Evolutionary conservation across 2,888 invertebrate species (phyloP), one percentile per base, ranked within the genome.

Genomic region (Choristoneura rosaceana): DNA sequence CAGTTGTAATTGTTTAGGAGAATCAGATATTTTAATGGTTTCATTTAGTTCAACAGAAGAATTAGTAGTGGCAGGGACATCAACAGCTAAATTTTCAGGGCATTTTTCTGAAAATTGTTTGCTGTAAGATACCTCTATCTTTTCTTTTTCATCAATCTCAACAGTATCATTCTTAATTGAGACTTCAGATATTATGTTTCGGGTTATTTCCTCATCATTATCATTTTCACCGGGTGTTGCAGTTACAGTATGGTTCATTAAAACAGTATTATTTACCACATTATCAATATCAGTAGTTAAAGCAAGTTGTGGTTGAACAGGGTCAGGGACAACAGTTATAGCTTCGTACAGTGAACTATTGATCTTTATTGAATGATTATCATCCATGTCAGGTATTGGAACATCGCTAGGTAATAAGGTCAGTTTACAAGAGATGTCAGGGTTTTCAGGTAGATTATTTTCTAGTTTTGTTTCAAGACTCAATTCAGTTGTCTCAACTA

Each of bases 351-450:
- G n/a, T 25, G 59, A 47, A 10, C 50, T 58, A 50, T 41, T 52
- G 41, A 33, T 66, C 5, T 60, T 58, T 45, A 58, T 12, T n/a
- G 8, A 14, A 62, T 71, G 12, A 64, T 66, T 45, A n/a, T 70
- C 33, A 70, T 70, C 14, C 33, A 17, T 68, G 38, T 47, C 47
- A 15, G 58, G 55, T 59, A 68, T 63, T 68, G 71, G 50, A 71
- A 63, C 67, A 71, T 71, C 71, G 47, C 67, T 71, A 59, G 71
- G 33, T 25, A 65, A 61, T 64, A 74, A n/a, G 15, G 25, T 65
- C 3, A 43, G 47, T 63, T 8, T 62, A 71, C 71, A 62, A 58
- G 47, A 0, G 62, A 58, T 67, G 9, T 47, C 58, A 38, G 38
- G 0, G 3, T 15, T 50, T 62, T 50, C 47, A 50, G 25, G 0